These are phyloP conservation scores for Pseudolaguvia tuberculata DNA, from an alignment of 2,113 vertebrate species.

Conservation along the genomic window DNA sequence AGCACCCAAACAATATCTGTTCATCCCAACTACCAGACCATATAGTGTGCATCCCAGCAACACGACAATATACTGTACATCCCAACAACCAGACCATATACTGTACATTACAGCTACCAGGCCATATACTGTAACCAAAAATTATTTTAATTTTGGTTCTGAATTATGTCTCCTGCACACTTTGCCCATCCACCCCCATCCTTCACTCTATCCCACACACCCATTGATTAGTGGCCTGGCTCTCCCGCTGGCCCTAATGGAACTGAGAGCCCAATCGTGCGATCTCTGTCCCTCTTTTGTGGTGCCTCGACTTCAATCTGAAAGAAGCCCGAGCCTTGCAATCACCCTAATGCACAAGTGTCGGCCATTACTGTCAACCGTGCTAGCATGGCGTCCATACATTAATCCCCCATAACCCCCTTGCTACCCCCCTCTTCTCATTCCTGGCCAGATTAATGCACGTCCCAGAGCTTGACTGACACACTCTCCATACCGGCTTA, in stretches of 20 bases:
- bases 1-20: too few species aligned
- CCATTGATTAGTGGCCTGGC: slow-evolving; percentile 39
- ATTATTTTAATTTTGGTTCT: background rate
- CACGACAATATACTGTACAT: too few species aligned
- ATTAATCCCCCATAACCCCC: slow-evolving; percentile 53
- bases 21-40: too few species aligned
- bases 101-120: background rate
- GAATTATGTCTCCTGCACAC: background rate
- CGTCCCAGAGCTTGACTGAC: slow-evolving; percentile 63
- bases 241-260: slow-evolving; percentile 47
- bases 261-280: slow-evolving; percentile 44
- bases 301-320: slow-evolving; percentile 55
- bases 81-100: background rate
- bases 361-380: slow-evolving; percentile 77
- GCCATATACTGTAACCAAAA: too few species aligned
- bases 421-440: slow-evolving; percentile 49
- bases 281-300: slow-evolving; percentile 40
- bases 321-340: slow-evolving; percentile 58
- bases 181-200: slow-evolving; percentile 27
- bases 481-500: slow-evolving; percentile 68
- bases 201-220: slow-evolving; percentile 6
- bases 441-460: slow-evolving; percentile 65
- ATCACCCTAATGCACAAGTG: slow-evolving; percentile 79
- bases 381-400: slow-evolving; percentile 38
- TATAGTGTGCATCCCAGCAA: too few species aligned